phyloP scores from a whole-genome alignment of 2,113 vertebrate species.

The Dasyprocta punctata region DNA sequence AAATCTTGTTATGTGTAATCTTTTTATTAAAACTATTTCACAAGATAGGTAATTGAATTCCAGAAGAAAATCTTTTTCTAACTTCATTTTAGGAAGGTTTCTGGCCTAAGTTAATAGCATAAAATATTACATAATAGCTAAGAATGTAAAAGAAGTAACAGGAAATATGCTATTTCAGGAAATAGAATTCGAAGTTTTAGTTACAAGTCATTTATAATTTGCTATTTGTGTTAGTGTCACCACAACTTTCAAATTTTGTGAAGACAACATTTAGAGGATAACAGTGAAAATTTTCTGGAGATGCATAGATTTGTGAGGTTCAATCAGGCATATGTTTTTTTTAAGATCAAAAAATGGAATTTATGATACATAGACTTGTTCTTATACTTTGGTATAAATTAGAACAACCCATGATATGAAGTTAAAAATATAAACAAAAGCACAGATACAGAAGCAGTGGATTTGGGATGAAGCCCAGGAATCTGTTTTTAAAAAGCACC shows the following conservation, averaged over 20 bases:
- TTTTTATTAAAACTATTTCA: slow-evolving; percentile 23
- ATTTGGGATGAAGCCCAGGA: neutral
- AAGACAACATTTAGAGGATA: neutral
- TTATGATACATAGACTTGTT: neutral
- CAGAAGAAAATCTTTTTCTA: slow-evolving; percentile 24
- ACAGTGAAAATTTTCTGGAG: neutral
- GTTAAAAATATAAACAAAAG: neutral
- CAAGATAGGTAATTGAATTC: slow-evolving; percentile 7
- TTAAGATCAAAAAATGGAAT: neutral
- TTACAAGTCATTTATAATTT: neutral
- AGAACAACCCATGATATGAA: neutral
- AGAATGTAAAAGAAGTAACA: neutral
- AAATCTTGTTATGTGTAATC: neutral
- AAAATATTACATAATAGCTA: neutral
- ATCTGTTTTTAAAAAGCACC: neutral
- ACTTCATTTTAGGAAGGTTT: neutral
- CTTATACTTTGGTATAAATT: neutral
- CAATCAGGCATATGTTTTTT: neutral
- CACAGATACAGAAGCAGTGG: neutral
- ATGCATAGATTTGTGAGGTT: neutral
- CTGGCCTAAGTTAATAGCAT: neutral
- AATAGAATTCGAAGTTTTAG: neutral
- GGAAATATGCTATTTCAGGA: neutral
- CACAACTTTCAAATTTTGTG: slow-evolving; percentile 2
- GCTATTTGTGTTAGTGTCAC: neutral